Evolutionary conservation across 2,888 invertebrate species (phyloP), one percentile per base, ranked within the genome.

Genomic region (Lymantria dispar): DNA sequence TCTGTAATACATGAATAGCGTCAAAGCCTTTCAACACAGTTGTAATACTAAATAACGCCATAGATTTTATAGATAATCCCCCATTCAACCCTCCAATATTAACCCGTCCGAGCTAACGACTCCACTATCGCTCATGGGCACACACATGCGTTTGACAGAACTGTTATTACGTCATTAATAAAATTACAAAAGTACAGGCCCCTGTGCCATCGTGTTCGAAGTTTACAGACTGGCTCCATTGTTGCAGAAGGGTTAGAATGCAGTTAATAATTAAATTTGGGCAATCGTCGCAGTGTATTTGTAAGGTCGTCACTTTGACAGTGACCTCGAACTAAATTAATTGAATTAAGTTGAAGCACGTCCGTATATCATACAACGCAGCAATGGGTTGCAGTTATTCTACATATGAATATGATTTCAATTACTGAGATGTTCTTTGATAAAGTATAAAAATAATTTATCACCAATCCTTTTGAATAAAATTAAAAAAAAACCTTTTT

Each of bases 101-200:
- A 90, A 91, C 91, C 88, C 87, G 87, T 87, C 86, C 76, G 72
- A 77, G 74, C 78, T 89, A 90, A 90, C 89, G 85, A 83, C 84
- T 85, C 64, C 81, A 87, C 91, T 91, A 91, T 91, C 90, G 90
- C 84, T 91, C 89, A 91, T 76, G 78, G 80, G 78, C 84, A 81
- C 84, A 85, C 88, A 87, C 89, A 89, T 91, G 91, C 86, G 83
- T 72, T 76, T 91, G 91, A 90, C 91, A 90, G 84, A 81, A 83
- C 87, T 84, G 91, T 91, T 91, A 91, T 91, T 91, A 90, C 89
- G 80, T 91, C 91, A 91, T 91, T 91, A 91, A 91, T 91, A 91
- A 91, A 90, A 91, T 91, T 91, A 90, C 90, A 91, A 91, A 90
- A 91, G 84, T 89, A 78, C 66, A 74, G 73, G 70, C 80, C 83